Percentiles rank a stretch among this genome's conserved stretches.
Conservation (phyloP, 2,113 vertebrate genomes). For the Anarrhichthys ocellatus region DNA sequence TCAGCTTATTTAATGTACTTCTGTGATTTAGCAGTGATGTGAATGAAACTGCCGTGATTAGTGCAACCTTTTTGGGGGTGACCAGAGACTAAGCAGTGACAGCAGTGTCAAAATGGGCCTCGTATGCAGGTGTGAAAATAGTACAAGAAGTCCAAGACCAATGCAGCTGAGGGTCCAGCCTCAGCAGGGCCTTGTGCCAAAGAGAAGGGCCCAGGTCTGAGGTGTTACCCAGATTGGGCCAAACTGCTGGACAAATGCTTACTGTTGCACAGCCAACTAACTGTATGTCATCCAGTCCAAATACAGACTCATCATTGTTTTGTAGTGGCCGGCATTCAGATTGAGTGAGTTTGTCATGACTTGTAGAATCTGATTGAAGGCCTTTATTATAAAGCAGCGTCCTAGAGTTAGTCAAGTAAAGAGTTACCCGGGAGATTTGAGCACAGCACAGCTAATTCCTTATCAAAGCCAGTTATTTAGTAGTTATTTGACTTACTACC, state of each 20-base stretch:
- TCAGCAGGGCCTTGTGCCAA: conserved; percentile 66
- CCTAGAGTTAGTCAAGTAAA: neutral
- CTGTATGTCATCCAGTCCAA: conserved; percentile 30
- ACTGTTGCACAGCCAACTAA: conserved; percentile 38
- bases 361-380: conserved; percentile 10
- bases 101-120: conserved; percentile 38
- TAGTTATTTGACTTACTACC: conserved; percentile 16
- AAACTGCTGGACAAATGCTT: conserved; percentile 43
- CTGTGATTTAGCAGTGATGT: conserved; percentile 25
- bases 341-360: conserved; percentile 22
- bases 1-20: conserved; percentile 16
- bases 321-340: conserved; percentile 9
- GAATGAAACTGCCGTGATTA: conserved; percentile 38
- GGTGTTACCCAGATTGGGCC: conserved; percentile 10
- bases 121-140: conserved; percentile 24
- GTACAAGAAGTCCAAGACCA: conserved; percentile 51
- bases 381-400: conserved; percentile 24
- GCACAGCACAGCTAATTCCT: conserved; percentile 2
- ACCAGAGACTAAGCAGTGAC: conserved; percentile 5
- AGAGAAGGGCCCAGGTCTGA: conserved; percentile 44
- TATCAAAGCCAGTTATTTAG: conserved; percentile 23
- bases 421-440: conserved; percentile 18
- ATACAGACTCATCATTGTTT: conserved; percentile 14
- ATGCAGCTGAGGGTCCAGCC: conserved; percentile 14
- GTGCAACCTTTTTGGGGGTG: conserved; percentile 10